Evolutionary conservation across 92 coral and sea anemone genomes (phyloP).

Genomic region (Paragorgia papillata): DNA sequence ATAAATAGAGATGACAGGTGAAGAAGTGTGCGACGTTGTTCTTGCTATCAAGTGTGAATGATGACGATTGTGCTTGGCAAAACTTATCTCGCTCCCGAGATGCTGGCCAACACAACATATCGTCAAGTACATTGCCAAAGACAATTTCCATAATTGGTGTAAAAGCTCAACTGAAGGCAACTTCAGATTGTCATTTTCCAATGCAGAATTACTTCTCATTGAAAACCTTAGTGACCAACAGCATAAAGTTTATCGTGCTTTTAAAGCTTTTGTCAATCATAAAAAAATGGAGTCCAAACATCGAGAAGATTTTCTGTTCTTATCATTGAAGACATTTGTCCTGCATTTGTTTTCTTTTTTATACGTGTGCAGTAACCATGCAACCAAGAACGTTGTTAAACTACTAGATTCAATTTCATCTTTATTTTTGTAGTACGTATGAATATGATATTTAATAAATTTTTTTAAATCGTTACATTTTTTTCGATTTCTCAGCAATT

Average conservation of each 20-base stretch:
- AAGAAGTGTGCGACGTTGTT: background rate
- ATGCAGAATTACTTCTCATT: slow-evolving; percentile 6
- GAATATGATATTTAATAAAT: too few relatives aligned
- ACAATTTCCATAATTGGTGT: slow-evolving; percentile 4
- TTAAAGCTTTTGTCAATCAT: slow-evolving; percentile 16
- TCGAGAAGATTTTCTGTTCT: slow-evolving; percentile 1
- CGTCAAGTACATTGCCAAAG: background rate
- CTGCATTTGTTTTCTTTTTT: too few relatives aligned
- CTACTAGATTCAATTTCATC: too few relatives aligned
- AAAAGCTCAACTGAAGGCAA: slow-evolving; percentile 28
- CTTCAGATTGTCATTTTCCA: slow-evolving; percentile 29
- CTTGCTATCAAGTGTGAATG: slow-evolving; percentile 30
- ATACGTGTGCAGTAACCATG: too few relatives aligned
- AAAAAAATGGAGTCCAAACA: slow-evolving; percentile 4
- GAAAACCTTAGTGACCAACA: slow-evolving; percentile 7
- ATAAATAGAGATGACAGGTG: background rate
- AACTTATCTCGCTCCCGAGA: background rate
- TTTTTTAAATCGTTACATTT: too few relatives aligned
- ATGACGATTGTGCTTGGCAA: slow-evolving; percentile 14
- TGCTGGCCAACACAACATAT: slow-evolving; percentile 8
- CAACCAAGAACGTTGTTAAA: too few relatives aligned
- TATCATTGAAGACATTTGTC: slow-evolving; percentile 51
- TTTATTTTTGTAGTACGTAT: too few relatives aligned
- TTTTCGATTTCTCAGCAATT: too few relatives aligned
- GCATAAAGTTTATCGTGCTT: slow-evolving; percentile 18